These are phyloP conservation scores for rabbit (Oryctolagus cuniculus) DNA, from an alignment of 2,113 vertebrate species.

Conservation along the genomic window mOryCun1.1 NC_091432.1:67293001-67293500, in stretches of 20 bases:
- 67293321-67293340: not conserved
- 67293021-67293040: not conserved
- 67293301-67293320: not conserved
- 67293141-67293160: not conserved
- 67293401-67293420: not conserved
- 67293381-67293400: not conserved
- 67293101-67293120: not conserved
- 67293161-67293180: not conserved
- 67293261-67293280: not conserved
- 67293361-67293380: not conserved
- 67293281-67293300: not conserved
- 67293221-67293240: slow-evolving; percentile 26
- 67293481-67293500: not conserved
- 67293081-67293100: not conserved
- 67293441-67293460: not conserved
- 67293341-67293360: not conserved
- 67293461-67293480: rapidly evolving
- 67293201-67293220: slow-evolving; percentile 34
- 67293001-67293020: not conserved
- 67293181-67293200: not conserved
- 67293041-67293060: not conserved
- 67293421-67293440: not conserved
- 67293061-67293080: not conserved
- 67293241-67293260: not conserved
- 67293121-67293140: not conserved